Evolutionary conservation across 2,888 invertebrate genomes (phyloP), one percentile per base, ranked within the genome.

Genomic region (Melanchra persicariae): DNA sequence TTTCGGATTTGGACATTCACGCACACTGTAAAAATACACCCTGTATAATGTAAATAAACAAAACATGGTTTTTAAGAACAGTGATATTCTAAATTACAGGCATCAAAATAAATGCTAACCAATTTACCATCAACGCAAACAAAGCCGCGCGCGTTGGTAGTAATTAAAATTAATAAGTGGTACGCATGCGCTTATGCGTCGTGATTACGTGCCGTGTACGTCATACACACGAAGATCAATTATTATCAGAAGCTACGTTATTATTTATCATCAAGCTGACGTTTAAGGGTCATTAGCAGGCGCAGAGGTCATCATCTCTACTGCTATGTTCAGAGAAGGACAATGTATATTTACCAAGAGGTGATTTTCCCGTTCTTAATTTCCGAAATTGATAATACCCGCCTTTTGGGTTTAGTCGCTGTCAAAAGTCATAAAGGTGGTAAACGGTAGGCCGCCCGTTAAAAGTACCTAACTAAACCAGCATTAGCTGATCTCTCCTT

Each of bases 221-320:
- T 80, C 77, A 78, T 10, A 45, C 12, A 61, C 51, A 54, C 52
- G 5, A n/a, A 52, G 24, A 64, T 57, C 43, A 61, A 52, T 67
- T 68, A 61, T 43, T 22, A 63, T 24, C 51, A 26, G 4, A 58
- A 43, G 2, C 3, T 49, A 68, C 19, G 51, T 64, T 45, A 62
- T 72, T 70, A 69, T 74, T 37, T 68, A 61, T 68, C 17, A 62
- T 58, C 49, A 45, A 37, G 58, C n/a, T 37, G 17, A 67, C 34
- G 30, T 43, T 51, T 43, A 19, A 17, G 7, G n/a, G 40, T 57
- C n/a, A 43, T 74, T 55, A 43, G 63, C 22, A n/a, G 26, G 10
- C 15, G 37, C 22, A n/a, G n/a, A 52, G n/a, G 43, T 30, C 15
- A 30, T 37, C 22, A 52, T 37, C 15, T 40, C 40, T 40, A 40